A percentile compares a stretch with the other conserved stretches of the same genome.
These are phyloP conservation scores for Harpagifer antarcticus DNA, from an alignment of 2,797 vertebrate genomes.

Conservation along the genomic window DNA sequence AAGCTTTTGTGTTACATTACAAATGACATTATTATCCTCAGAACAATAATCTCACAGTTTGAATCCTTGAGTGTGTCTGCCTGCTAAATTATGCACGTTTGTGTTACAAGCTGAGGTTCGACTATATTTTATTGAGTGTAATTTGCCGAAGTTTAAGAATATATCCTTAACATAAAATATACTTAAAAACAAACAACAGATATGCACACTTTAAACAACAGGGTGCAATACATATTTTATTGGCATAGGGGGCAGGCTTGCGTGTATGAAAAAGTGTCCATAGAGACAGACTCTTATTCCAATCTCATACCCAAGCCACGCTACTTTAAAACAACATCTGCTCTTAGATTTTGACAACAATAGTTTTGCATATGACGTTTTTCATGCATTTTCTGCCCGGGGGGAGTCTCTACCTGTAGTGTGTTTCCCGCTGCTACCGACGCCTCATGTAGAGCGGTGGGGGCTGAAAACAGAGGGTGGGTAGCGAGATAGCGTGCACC, in stretches of 20 bases:
- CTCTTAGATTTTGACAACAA: constrained; percentile 79
- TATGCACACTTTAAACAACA: background rate
- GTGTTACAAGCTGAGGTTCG: background rate
- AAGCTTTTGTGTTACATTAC: background rate
- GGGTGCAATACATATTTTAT: constrained; percentile 48
- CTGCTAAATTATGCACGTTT: background rate
- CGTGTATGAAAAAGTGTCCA: constrained; percentile 31
- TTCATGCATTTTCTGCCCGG: constrained; percentile 50
- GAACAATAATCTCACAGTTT: background rate
- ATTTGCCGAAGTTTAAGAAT: background rate
- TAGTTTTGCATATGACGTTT: constrained; percentile 75
- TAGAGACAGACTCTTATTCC: constrained; percentile 50
- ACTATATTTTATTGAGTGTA: background rate
- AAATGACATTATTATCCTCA: background rate
- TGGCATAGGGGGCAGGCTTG: constrained; percentile 66
- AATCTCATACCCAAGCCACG: constrained; percentile 86
- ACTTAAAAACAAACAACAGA: background rate
- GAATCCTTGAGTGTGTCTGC: background rate
- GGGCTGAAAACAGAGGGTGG: constrained; percentile 23
- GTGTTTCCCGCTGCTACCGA: constrained; percentile 33
- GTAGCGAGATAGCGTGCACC: background rate
- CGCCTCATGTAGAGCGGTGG: constrained; percentile 35
- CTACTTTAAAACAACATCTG: constrained; percentile 85
- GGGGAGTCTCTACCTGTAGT: constrained; percentile 63
- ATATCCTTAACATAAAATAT: background rate